Evolutionary conservation across 2,113 vertebrate genomes (phyloP), one percentile per base, ranked within the genome.

Genomic region (Poecile atricapillus): DNA sequence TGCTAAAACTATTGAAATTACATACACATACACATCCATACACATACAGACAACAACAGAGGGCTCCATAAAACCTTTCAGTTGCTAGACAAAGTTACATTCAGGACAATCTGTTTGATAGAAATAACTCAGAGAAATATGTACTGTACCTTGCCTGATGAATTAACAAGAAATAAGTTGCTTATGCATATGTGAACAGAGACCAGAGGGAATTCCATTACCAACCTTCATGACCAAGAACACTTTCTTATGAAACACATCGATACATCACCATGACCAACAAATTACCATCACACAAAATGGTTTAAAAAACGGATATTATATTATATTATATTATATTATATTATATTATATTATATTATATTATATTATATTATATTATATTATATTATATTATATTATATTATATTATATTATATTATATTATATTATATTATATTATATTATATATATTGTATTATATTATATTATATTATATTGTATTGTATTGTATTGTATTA

Each of bases 21-120:
- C 80, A 91, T 88, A 91, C 88, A 97, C 67, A 97, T 92, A 88
- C 73, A 97, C n/a, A n/a, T n/a, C 95, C 80, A 91, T 88, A 91
- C 88, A 97, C 67, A 97, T 92, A 88, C 73, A 97, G 96, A 98
- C 91, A 97, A 94, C 94, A 97, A 97, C 95, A 96, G 75, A 97
- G 77, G 67, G 71, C 87, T 94, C 87, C 88, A 80, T 35, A 88
- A 96, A 97, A 88, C 90, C 90, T 97, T 97, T 97, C 94, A 95
- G 91, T 79, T 50, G 43, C 77, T 92, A 91, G 96, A 97, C 80
- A 41, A 80, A 96, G 74, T 94, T 79, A 92, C 70, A 92, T 94
- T 93, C 92, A 94, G 89, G 85, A 96, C 69, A 95, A 97, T 94
- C 85, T 89, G 39, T 88, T 84, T 82, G 84, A 95, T 17, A 96